Evolutionary conservation across 2,113 vertebrate genomes (phyloP), one percentile per base, ranked within the genome.

Genomic region (Zosterops pallidus): DNA sequence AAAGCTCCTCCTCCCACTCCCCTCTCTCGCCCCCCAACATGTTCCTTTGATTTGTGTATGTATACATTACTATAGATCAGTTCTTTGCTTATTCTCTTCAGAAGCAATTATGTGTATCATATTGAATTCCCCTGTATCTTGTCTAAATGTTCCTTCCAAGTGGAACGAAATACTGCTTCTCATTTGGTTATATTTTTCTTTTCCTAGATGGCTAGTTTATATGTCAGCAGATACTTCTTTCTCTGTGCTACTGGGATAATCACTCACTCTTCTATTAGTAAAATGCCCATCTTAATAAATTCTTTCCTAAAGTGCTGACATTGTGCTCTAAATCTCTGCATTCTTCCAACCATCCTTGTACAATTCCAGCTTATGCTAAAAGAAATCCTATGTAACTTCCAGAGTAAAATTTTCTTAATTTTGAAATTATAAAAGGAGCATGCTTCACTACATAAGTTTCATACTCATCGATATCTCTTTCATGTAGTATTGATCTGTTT

Each of bases 401-500:
- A 89, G 28, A 25, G n/a, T 84, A 75, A 93, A 92, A 92, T 78
- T 86, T 44, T 90, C 55, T 80, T 96, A 88, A 95, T 96, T 93
- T 72, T 92, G 85, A 56, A 88, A 93, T 93, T 83, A 95, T 80
- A 65, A 92, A 80, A 93, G 64, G 2, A 89, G 23, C 86, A 68
- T 71, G 76, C 83, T 92, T 93, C 85, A 89, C 71, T 88, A 90
- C 80, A 26, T 92, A 90, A 89, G 86, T 82, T 90, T 85, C 44
- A 52, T 90, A 89, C 25, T 12, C 76, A 90, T 97, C 88, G 0
- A 96, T 96, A 92, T 49, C 60, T 89, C 60, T 94, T 96, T 96
- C 92, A 94, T 95, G 94, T 95, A 37, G 31, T 81, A 96, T 97
- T 96, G 95, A 96, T 93, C 96, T 96, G 96, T 96, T 97, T 97